Evolutionary conservation across 2,888 invertebrate species (phyloP).

Genomic region (Isotomurus palustris): DNA sequence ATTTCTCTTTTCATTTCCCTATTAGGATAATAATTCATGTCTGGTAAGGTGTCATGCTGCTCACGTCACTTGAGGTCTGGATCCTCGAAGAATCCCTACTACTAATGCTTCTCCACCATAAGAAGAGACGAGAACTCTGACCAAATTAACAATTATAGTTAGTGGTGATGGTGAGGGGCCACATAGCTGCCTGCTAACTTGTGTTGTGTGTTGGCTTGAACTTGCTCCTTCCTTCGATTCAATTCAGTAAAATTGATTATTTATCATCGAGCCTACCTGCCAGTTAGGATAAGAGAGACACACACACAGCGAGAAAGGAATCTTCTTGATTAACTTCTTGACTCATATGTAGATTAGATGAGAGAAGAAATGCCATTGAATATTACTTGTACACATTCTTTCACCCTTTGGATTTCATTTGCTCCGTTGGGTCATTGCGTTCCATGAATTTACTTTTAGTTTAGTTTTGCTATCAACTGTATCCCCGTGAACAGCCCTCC

Average conservation of each 20-base stretch:
- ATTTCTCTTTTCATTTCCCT: no score
- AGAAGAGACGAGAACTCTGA: no score
- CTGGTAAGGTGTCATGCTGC: constrained; percentile 36
- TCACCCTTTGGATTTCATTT: constrained; percentile 1
- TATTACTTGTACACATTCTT: no score
- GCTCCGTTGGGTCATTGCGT: constrained; percentile 11
- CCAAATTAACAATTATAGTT: no score
- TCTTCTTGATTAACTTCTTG: neutral
- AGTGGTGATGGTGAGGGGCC: neutral
- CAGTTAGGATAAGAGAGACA: constrained; percentile 5
- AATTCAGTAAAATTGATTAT: constrained; percentile 33
- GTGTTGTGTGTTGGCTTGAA: constrained; percentile 1
- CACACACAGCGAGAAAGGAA: neutral
- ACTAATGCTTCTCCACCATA: constrained; percentile 4
- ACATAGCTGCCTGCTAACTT: neutral
- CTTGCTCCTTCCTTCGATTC: constrained; percentile 3
- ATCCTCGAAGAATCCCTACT: constrained; percentile 5
- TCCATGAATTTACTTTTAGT: constrained; percentile 15
- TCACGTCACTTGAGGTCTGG: constrained; percentile 27
- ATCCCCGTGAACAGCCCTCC: constrained; percentile 29
- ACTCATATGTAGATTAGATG: neutral
- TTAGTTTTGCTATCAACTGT: constrained; percentile 17
- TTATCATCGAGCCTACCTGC: constrained; percentile 16
- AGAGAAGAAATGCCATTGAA: constrained; percentile 7
- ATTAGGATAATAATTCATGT: constrained; percentile 39